Percentiles rank a stretch among this genome's conserved stretches.
Conservation (phyloP, 2,113 vertebrate species). For the Prinia subflava region DNA sequence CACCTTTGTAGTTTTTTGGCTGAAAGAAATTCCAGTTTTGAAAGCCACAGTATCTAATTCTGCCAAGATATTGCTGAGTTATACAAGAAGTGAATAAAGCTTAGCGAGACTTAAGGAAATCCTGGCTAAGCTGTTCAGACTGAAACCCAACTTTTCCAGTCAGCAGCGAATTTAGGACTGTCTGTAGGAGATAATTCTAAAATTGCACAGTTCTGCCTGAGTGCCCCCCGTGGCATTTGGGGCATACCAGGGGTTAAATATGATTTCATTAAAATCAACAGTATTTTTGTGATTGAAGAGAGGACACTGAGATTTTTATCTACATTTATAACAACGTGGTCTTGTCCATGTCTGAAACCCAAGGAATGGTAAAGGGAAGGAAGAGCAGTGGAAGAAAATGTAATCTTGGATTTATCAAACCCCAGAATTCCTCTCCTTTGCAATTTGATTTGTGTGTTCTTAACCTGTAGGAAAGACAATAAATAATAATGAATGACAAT, state of each 20-base stretch:
- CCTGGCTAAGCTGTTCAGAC: neutral
- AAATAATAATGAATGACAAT: too few species aligned
- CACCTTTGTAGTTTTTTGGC: fast-evolving
- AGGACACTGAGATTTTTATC: neutral
- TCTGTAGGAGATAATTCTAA: neutral
- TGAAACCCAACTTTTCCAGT: neutral
- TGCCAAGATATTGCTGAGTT: neutral
- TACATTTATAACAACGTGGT: fast-evolving
- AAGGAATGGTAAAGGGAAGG: fast-evolving
- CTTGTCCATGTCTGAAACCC: neutral
- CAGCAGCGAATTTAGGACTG: fast-evolving
- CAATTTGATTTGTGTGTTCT: neutral
- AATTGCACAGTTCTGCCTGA: neutral
- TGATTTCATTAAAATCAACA: neutral
- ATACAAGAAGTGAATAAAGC: neutral
- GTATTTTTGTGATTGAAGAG: neutral
- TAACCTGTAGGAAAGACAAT: neutral
- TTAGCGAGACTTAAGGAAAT: neutral
- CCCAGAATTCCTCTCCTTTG: neutral
- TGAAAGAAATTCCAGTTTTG: neutral
- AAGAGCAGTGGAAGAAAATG: fast-evolving
- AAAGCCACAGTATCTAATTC: neutral
- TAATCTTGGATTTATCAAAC: neutral
- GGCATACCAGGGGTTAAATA: neutral
- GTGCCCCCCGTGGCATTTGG: neutral